A percentile compares a stretch with the other conserved stretches of the same genome.
phyloP scores from a whole-genome alignment of 2,888 invertebrate species.

The Erpobdella octoculata region DNA sequence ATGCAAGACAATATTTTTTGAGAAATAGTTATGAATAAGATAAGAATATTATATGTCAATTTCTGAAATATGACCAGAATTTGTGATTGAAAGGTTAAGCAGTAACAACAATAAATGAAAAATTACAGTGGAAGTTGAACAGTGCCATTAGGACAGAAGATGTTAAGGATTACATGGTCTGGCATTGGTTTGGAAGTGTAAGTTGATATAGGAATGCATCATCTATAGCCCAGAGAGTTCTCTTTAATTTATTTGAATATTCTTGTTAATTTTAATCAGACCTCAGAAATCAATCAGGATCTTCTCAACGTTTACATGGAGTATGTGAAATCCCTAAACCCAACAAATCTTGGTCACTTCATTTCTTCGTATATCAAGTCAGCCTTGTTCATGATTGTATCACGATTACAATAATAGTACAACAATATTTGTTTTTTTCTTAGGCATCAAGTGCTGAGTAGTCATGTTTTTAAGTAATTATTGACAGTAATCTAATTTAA shows the following conservation, averaged over 20 bases:
- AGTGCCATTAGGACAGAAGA: slow-evolving; percentile 48
- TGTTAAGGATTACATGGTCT: slow-evolving; percentile 76
- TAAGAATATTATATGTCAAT: too few species aligned
- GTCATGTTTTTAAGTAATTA: too few species aligned
- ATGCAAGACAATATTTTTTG: too few species aligned
- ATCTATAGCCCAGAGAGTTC: background rate
- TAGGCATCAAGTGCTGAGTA: too few species aligned
- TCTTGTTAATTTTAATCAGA: too few species aligned
- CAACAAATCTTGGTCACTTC: slow-evolving; percentile 82
- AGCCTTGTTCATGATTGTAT: slow-evolving; percentile 30
- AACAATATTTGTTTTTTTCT: too few species aligned
- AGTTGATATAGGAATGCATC: slow-evolving; percentile 21
- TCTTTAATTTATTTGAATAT: too few species aligned
- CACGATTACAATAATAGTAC: background rate
- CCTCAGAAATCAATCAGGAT: slow-evolving; percentile 80
- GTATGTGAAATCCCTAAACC: slow-evolving; percentile 76
- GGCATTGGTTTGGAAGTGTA: slow-evolving; percentile 87
- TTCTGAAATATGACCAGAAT: too few species aligned
- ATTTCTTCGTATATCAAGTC: slow-evolving; percentile 78
- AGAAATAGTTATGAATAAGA: too few species aligned
- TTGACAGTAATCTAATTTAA: too few species aligned
- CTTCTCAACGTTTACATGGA: slow-evolving; percentile 78
- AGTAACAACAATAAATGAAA: too few species aligned
- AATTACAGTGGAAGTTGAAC: slow-evolving; percentile 48
- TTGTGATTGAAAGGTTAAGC: too few species aligned